Evolutionary conservation across 2,888 invertebrate species (phyloP), one percentile per base, ranked within the genome.

Genomic region (Lochmaea capreae): DNA sequence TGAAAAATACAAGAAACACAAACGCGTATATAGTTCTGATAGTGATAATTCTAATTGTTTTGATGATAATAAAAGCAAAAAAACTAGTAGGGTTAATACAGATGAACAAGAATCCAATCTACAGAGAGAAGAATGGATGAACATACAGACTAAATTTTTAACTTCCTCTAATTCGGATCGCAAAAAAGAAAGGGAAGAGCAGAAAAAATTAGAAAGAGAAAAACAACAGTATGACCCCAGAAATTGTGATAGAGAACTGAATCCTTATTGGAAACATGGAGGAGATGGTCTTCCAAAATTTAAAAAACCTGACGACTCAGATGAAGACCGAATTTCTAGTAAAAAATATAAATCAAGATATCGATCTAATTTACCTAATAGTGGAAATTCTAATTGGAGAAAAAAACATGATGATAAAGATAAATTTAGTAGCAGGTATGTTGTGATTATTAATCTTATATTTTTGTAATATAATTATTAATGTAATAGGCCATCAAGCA

Each of bases 251-350:
- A 89, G 93, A 82, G 97, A 98, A 87, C 88, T 97, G 69, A 98
- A 98, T 89, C 97, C 96, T 0, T 95, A 95, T 84, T 97, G 97
- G 97, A 96, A 94, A 88, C 89, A 93, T 86, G 96, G 96, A 61
- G 97, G 97, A 0, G 91, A 90, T 68, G 97, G 97, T 2, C 84
- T 97, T 73, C 97, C 97, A 0, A 88, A 77, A 84, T 85, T 82
- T 85, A 87, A 79, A 83, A 86, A 80, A 87, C 91, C 91, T 49
- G 78, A 82, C 22, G 86, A 88, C 52, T 89, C 90, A 74, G 84
- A 82, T 66, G 18, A 73, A 14, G 63, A 63, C 18, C 8, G 54
- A 10, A 22, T 52, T 49, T 49, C 67, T 14, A 61, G 39, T 62
- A 70, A 26, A 46, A 62, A 65, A 43, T 58, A 43, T 69, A 46